phyloP scores from a whole-genome alignment of 2,797 vertebrate species.

The Acanthurus leucopareius region DNA sequence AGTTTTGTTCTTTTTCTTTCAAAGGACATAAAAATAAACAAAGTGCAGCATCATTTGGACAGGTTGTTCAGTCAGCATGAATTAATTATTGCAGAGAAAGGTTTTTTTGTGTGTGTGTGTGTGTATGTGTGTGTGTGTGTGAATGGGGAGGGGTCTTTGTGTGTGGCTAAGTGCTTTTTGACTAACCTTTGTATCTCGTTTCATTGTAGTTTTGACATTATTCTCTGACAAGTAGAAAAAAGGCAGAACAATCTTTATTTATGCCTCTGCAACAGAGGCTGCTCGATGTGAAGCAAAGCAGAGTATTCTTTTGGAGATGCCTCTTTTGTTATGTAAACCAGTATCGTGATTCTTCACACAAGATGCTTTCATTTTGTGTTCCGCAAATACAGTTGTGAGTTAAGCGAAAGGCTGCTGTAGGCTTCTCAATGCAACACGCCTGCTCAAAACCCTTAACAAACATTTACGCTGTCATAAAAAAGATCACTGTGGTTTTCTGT shows the following conservation, averaged over 20 bases:
- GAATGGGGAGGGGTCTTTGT: background rate
- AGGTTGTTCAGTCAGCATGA: constrained; percentile 56
- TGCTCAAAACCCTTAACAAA: constrained; percentile 21
- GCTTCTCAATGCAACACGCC: constrained; percentile 2
- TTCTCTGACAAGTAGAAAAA: constrained; percentile 45
- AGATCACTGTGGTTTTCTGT: background rate
- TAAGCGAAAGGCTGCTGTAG: constrained; percentile 25
- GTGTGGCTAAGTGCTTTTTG: constrained; percentile 38
- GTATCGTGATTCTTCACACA: constrained; percentile 14
- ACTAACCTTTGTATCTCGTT: constrained; percentile 49
- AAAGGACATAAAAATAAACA: constrained; percentile 50
- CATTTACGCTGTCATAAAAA: constrained; percentile 14
- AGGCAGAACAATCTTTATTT: constrained; percentile 32
- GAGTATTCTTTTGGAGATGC: constrained; percentile 26
- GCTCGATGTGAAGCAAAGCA: constrained; percentile 31
- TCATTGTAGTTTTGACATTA: constrained; percentile 50
- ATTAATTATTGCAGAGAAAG: constrained; percentile 53
- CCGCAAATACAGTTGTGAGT: constrained; percentile 23
- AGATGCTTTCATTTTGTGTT: constrained; percentile 21
- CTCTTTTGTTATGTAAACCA: constrained; percentile 44
- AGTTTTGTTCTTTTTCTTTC: constrained; percentile 44
- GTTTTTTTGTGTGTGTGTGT: background rate
- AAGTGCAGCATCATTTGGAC: constrained; percentile 48
- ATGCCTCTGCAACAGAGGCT: constrained; percentile 35
- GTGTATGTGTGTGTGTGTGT: background rate